Evolutionary conservation across 2,113 vertebrate species (phyloP).

Genomic region (Tachysurus fulvidraco): DNA sequence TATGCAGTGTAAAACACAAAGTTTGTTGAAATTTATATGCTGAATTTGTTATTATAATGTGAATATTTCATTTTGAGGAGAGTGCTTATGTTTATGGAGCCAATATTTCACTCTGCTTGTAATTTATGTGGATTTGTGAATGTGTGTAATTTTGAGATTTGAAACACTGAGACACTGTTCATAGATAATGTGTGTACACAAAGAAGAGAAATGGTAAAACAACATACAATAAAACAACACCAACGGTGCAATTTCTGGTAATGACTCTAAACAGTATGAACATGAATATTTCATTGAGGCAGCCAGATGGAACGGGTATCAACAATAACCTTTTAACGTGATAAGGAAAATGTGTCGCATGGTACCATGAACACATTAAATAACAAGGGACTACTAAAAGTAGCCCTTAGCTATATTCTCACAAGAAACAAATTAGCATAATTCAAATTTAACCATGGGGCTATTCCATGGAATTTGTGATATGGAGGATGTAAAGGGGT

Average conservation of each 20-base stretch:
- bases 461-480: background rate
- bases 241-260: constrained; percentile 3
- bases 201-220: background rate
- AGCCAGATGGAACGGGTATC: background rate
- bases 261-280: constrained; percentile 12
- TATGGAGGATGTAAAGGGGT: background rate
- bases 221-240: constrained; percentile 5
- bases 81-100: background rate
- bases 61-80: background rate
- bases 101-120: background rate
- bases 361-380: background rate
- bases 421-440: background rate
- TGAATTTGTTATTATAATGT: background rate
- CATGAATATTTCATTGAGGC: constrained; percentile 13
- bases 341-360: background rate
- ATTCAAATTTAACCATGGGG: background rate
- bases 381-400: background rate
- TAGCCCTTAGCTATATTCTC: background rate
- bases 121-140: background rate
- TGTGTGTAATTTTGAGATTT: constrained; percentile 6
- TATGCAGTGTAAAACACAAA: background rate
- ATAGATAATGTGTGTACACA: background rate
- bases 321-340: background rate
- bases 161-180: background rate
- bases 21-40: background rate